Conservation (phyloP, 2,888 invertebrate species). For the Cerastis leucographa region DNA sequence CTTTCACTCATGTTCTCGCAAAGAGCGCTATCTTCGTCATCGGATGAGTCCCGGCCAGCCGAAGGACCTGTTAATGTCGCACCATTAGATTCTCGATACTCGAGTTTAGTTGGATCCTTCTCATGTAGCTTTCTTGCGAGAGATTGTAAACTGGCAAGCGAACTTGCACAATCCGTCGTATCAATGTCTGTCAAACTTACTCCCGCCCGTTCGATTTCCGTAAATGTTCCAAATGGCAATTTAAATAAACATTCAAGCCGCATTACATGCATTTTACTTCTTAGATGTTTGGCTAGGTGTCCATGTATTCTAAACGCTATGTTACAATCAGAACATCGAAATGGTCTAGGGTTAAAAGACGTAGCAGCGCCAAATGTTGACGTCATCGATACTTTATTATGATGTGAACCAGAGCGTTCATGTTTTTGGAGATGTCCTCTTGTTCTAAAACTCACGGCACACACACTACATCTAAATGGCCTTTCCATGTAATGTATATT, state of each 20-base stretch:
- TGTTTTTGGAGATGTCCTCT: constrained; percentile 98
- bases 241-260: constrained; percentile 97
- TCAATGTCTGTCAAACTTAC: constrained; percentile 98
- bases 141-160: constrained; percentile 96
- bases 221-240: constrained; percentile 98
- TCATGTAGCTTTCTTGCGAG: constrained; percentile 95
- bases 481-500: constrained; percentile 99
- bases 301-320: constrained; percentile 99
- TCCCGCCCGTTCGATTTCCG: constrained; percentile 97
- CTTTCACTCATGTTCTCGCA: constrained; percentile 83
- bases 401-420: constrained; percentile 97
- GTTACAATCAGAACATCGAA: constrained; percentile 98
- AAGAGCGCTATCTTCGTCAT: constrained; percentile 87
- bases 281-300: constrained; percentile 98
- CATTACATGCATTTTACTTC: constrained; percentile 99
- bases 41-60: constrained; percentile 88
- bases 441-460: constrained; percentile 97
- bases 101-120: constrained; percentile 95
- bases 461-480: constrained; percentile 97
- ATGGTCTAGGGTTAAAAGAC: constrained; percentile 98
- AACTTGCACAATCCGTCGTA: constrained; percentile 98
- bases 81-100: constrained; percentile 90
- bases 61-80: constrained; percentile 76
- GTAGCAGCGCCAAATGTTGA: constrained; percentile 96
- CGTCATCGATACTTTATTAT: constrained; percentile 97